phyloP scores from a whole-genome alignment of 1,140 invertebrate genomes.

The Centruroides sculpturatus region DNA sequence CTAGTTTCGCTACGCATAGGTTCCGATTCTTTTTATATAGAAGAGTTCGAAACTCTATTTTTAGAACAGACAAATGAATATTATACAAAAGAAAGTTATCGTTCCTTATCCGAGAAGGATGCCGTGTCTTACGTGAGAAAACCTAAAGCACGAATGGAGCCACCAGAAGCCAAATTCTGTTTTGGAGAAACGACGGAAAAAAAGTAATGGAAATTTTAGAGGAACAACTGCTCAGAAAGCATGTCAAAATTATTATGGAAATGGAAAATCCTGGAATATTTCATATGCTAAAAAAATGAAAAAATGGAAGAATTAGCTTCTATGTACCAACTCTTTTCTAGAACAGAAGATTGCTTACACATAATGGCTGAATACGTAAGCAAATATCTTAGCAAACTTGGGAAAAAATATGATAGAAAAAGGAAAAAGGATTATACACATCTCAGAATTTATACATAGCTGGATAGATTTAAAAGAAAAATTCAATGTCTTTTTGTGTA shows the following conservation, averaged over 20 bases:
- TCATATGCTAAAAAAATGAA: slow-evolving; percentile 91
- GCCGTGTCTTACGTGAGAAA: slow-evolving; percentile 97
- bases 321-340: slow-evolving; percentile 91
- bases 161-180: slow-evolving; percentile 92
- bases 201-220: slow-evolving; percentile 91
- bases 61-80: slow-evolving; percentile 93
- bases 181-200: slow-evolving; percentile 91
- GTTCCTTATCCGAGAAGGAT: slow-evolving; percentile 94
- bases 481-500: slow-evolving; percentile 91
- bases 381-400: slow-evolving; percentile 81
- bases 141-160: slow-evolving; percentile 88
- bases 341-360: slow-evolving; percentile 80
- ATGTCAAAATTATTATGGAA: slow-evolving; percentile 99
- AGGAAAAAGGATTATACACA: slow-evolving; percentile 58
- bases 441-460: slow-evolving; percentile 90
- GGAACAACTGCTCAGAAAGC: slow-evolving; percentile 91
- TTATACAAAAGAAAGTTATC: slow-evolving; percentile 96
- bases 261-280: slow-evolving; percentile 99
- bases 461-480: slow-evolving; percentile 91
- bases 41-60: slow-evolving; percentile 94
- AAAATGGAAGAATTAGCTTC: slow-evolving; percentile 90
- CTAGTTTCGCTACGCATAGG: slow-evolving; percentile 93
- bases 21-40: slow-evolving; percentile 83
- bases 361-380: slow-evolving; percentile 91
- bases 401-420: slow-evolving; percentile 86